Evolutionary conservation across 2,113 vertebrate species (phyloP), one percentile per base, ranked within the genome.

Genomic region (Gopherus evgoodei): DNA sequence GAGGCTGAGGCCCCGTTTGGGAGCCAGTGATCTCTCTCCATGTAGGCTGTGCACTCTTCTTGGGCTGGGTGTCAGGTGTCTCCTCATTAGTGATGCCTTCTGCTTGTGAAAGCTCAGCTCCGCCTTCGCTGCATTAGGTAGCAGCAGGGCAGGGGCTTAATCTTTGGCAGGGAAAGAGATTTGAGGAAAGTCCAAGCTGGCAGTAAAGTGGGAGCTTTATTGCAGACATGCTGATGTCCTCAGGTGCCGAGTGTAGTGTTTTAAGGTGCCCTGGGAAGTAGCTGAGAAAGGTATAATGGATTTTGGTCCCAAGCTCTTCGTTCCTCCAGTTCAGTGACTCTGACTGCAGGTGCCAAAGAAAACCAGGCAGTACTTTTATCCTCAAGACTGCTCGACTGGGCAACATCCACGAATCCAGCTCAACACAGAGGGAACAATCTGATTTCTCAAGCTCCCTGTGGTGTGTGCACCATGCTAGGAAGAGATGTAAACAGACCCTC

Each of bases 101-200:
- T 87, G 57, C 84, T 80, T 87, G 84, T 42, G 75, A 65, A 87
- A 84, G 81, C 75, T 84, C 84, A 65, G 54, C 21, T 84, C 62
- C 65, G 62, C 47, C 62, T 82, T 56, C 1, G 65, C 75, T 13
- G 0, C 54, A n/a, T 84, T 4, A 10, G 52, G 84, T 19, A 84
- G 49, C 0, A 1, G 62, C 81, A 88, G 42, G 90, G 42, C 50
- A 53, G 54, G 54, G 81, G 50, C 42, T 82, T 90, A 82, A 16
- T 69, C 44, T 88, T 16, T 79, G 54, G 81, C 76, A 69, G 88
- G 65, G 19, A 2, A 1, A 35, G 22, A 35, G 44, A 54, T 4
- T 5, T 69, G 52, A 22, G 25, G 62, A 78, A 50, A 57, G 65
- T 19, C n/a, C 19, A 12, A 50, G 42, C 75, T 90, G 62, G 21